phyloP scores from a whole-genome alignment of 1,140 invertebrate genomes.

The Colletes latitarsis region DNA sequence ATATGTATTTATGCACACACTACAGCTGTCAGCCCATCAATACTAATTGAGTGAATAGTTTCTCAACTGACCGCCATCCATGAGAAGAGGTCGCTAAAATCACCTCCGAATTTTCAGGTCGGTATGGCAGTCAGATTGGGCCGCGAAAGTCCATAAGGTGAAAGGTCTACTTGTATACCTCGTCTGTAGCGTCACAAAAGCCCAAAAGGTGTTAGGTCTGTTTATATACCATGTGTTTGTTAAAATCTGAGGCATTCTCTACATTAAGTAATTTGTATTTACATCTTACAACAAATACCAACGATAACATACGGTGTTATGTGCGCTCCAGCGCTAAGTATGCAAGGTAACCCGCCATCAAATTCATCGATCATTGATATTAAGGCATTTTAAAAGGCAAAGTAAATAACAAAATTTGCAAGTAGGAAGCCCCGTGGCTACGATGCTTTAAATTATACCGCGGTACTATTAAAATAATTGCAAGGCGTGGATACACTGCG shows the following conservation, averaged over 20 bases:
- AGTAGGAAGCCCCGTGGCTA: neutral
- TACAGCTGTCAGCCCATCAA: no score
- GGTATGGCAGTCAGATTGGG: no score
- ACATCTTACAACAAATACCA: neutral
- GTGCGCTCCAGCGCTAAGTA: neutral
- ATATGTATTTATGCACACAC: no score
- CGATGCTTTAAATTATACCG: neutral
- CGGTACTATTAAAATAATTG: neutral
- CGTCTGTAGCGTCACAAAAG: no score
- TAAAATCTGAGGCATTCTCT: neutral
- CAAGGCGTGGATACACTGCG: neutral
- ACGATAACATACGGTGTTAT: neutral
- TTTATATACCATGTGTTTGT: no score
- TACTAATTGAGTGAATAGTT: no score
- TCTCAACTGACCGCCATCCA: no score
- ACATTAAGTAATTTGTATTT: neutral
- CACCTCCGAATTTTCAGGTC: no score
- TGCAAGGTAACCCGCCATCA: neutral
- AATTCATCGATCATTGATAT: neutral
- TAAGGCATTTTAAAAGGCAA: neutral
- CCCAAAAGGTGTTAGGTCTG: no score
- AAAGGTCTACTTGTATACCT: no score
- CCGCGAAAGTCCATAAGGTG: no score
- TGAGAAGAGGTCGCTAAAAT: no score
- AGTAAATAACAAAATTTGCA: neutral